A percentile compares a stretch with the other conserved stretches of the same genome.
Evolutionary conservation across 2,888 invertebrate genomes (phyloP).

Genomic region (Pharmacophagus antenor): DNA sequence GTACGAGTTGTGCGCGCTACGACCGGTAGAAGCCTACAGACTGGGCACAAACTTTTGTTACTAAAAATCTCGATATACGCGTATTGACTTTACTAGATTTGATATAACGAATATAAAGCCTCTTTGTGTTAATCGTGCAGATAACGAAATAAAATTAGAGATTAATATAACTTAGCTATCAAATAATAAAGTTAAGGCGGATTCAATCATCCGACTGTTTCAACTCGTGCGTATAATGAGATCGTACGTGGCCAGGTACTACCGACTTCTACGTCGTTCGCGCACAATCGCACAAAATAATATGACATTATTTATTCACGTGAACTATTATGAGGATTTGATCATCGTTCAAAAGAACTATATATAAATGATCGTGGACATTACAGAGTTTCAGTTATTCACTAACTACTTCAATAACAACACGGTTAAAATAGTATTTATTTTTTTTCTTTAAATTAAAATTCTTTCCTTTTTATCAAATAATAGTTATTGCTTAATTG

Average conservation of each 20-base stretch:
- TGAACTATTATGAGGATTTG: conserved; percentile 66
- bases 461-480: conserved; percentile 63
- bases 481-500: conserved; percentile 80
- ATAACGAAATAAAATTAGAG: background rate
- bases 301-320: conserved; percentile 65
- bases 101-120: background rate
- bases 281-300: conserved; percentile 52
- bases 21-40: conserved; percentile 39
- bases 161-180: too few species aligned
- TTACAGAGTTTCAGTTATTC: conserved; percentile 75
- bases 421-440: conserved; percentile 76
- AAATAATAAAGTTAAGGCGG: background rate
- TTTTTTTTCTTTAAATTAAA: conserved; percentile 74
- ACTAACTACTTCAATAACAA: conserved; percentile 78
- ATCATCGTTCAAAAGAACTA: conserved; percentile 75
- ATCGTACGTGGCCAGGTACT: conserved; percentile 20
- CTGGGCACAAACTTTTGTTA: background rate
- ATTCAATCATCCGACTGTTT: background rate
- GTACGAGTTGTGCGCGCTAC: conserved; percentile 41
- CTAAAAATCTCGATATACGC: background rate
- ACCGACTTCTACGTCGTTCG: conserved; percentile 35
- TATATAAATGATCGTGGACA: conserved; percentile 75
- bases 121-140: background rate
- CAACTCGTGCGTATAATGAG: background rate
- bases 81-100: background rate